Evolutionary conservation across 2,797 vertebrate species (phyloP), one percentile per base, ranked within the genome.

Genomic region (Myripristis jacobus): DNA sequence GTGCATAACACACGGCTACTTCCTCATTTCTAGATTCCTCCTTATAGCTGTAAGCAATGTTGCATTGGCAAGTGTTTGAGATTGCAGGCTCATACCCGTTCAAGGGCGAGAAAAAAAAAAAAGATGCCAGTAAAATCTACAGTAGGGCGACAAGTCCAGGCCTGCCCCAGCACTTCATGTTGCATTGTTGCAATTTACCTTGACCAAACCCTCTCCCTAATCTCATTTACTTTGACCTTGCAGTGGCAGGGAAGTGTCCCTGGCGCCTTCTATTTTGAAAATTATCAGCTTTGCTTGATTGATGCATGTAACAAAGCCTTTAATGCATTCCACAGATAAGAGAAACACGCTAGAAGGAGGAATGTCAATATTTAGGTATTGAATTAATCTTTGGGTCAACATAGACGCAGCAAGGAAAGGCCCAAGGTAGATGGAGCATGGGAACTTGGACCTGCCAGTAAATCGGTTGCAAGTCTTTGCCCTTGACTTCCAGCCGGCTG

Each of bases 241-340:
- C 48, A 15, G 69, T 36, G 54, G 71, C 47, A 63, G 54, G 70
- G 73, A 81, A 81, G 79, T 89, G 75, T 52, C 43, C 80, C 87
- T 71, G 85, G 80, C 62, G 43, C 89, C 84, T 68, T 2, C 15
- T 58, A 41, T 80, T 87, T 81, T 64, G 29, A 78, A 86, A 88
- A 86, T 86, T 73, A 93, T 93, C 91, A 81, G 84, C 81, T 78
- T 77, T 71, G 64, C 75, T 56, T 87, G 88, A 92, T 83, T 84
- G 83, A 88, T 88, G 75, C 63, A 56, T 82, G 75, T 74, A 85
- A 87, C 83, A 86, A 82, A 87, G 82, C 74, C 75, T 57, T 85
- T 83, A 92, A 93, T 79, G 79, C 87, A 89, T 88, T 88, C 86
- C 86, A 77, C 29, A 84, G 92, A 93, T 92, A 92, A 90, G 82